Percentiles rank a stretch among this genome's conserved stretches.
These are phyloP conservation scores for Gila robusta DNA, from an alignment of 2,797 vertebrate genomes.

Conservation along the genomic window DNA sequence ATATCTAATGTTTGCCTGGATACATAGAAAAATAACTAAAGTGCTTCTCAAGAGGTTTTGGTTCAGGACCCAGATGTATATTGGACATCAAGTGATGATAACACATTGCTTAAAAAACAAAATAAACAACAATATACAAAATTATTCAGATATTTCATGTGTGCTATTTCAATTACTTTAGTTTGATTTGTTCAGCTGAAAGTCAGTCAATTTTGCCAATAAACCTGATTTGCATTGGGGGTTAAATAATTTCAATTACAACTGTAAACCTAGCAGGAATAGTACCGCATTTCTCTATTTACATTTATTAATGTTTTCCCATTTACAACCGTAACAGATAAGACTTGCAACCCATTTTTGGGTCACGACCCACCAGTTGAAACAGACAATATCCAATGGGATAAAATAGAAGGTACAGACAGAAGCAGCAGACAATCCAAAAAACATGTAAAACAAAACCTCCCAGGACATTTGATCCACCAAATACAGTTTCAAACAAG, in stretches of 20 bases:
- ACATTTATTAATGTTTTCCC: too few relatives aligned
- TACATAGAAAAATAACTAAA: not conserved
- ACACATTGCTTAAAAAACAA: not conserved
- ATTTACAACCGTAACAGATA: not conserved
- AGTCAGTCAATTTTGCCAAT: too few relatives aligned
- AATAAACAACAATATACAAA: not conserved
- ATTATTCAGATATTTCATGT: too few relatives aligned
- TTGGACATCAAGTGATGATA: not conserved
- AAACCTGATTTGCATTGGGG: too few relatives aligned
- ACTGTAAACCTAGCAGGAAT: not conserved
- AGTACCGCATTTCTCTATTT: not conserved
- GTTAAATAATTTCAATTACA: too few relatives aligned
- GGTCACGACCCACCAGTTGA: not conserved
- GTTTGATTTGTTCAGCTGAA: too few relatives aligned
- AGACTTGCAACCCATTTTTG: not conserved
- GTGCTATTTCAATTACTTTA: too few relatives aligned
- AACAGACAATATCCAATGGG: not conserved
- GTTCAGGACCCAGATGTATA: not conserved
- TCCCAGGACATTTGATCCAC: not conserved
- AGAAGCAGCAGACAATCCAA: not conserved
- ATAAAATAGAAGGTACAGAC: not conserved
- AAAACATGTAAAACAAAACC: conserved; percentile 12
- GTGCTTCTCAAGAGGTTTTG: not conserved
- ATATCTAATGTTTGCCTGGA: not conserved
- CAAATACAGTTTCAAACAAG: conserved; percentile 38